These are phyloP conservation scores for Thalpophila matura DNA, from an alignment of 2,888 invertebrate species.

Conservation along the genomic window DNA sequence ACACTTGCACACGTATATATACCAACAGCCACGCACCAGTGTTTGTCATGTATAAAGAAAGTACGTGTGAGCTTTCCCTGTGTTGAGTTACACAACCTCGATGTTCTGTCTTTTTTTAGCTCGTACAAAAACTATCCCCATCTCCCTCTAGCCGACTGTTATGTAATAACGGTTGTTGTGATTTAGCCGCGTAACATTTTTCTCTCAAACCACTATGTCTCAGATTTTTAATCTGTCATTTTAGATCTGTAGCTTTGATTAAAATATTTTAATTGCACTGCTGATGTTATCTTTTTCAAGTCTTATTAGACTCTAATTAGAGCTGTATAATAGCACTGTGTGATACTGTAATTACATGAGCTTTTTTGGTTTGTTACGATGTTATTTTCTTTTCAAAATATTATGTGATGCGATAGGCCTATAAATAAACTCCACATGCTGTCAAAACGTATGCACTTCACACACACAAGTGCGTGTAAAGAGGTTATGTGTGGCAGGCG, in stretches of 20 bases:
- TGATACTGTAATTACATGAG: slow-evolving; percentile 12
- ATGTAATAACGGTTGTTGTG: slow-evolving; percentile 90
- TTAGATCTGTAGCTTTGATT: slow-evolving; percentile 53
- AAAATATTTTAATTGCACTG: slow-evolving; percentile 56
- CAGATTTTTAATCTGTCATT: slow-evolving; percentile 71
- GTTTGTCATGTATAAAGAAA: slow-evolving; percentile 80
- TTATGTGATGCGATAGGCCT: slow-evolving; percentile 69
- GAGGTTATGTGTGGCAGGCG: slow-evolving; percentile 70
- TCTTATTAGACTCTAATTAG: slow-evolving; percentile 58
- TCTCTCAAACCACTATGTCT: slow-evolving; percentile 81
- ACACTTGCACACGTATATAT: slow-evolving; percentile 73
- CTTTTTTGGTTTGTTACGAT: slow-evolving; percentile 13
- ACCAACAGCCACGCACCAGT: slow-evolving; percentile 72
- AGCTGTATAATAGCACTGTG: slow-evolving; percentile 1
- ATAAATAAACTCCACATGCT: slow-evolving; percentile 82
- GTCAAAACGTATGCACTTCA: slow-evolving; percentile 83
- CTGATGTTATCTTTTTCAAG: slow-evolving; percentile 31
- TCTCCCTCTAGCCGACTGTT: slow-evolving; percentile 83
- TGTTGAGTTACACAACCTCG: slow-evolving; percentile 87
- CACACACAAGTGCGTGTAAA: slow-evolving; percentile 69
- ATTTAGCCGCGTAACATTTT: slow-evolving; percentile 88
- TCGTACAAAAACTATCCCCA: slow-evolving; percentile 58
- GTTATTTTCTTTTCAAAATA: slow-evolving; percentile 39
- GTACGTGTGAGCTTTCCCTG: slow-evolving; percentile 89
- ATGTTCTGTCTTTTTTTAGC: slow-evolving; percentile 78